Evolutionary conservation across 2,797 vertebrate species (phyloP), one percentile per base, ranked within the genome.

Genomic region (Limosa lapponica): DNA sequence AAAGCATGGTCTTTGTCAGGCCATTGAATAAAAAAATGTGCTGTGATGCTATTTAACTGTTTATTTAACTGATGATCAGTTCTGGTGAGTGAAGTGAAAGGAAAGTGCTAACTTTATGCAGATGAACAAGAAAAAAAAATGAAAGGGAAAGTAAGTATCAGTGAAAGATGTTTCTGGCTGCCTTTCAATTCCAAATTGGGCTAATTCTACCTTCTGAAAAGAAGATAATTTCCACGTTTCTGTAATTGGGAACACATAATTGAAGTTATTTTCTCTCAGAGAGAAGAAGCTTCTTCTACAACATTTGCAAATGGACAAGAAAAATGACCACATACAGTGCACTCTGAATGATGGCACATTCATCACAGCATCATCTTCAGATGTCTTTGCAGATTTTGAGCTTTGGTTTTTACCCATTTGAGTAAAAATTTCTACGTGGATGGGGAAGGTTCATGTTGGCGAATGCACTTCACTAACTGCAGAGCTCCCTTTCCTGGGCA

Each of bases 121-220:
- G 92, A 88, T 94, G 93, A 96, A 93, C 58, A 66, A 94, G 77
- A 62, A 72, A 37, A 51, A 58, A 81, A 96, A 88, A 82, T 41
- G 74, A 79, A 95, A 86, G 36, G 46, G 70, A 93, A 95, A 27
- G 36, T 95, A 97, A 95, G 96, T 95, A 92, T 97, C 96, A 94
- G 91, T 97, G 88, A 96, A 96, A 94, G 65, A 95, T 90, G 73
- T 87, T 97, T 95, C 97, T 98, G 97, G 93, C 97, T 97, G 93
- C 89, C 70, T 97, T 98, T 98, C 97, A 97, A 4, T 95, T 98
- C 96, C 89, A 97, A 98, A 98, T 84, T 89, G 90, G 87, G 78
- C 97, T 97, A 98, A 98, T 97, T 98, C 97, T 98, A 92, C 97
- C 97, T 97, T 98, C 96, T 97, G 98, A 98, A 98, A 97, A 97